A percentile compares a stretch with the other conserved stretches of the same genome.
These are phyloP conservation scores for Caenorhabditis doughertyi DNA, from an alignment of 2,888 invertebrate genomes.

Conservation along the genomic window DNA sequence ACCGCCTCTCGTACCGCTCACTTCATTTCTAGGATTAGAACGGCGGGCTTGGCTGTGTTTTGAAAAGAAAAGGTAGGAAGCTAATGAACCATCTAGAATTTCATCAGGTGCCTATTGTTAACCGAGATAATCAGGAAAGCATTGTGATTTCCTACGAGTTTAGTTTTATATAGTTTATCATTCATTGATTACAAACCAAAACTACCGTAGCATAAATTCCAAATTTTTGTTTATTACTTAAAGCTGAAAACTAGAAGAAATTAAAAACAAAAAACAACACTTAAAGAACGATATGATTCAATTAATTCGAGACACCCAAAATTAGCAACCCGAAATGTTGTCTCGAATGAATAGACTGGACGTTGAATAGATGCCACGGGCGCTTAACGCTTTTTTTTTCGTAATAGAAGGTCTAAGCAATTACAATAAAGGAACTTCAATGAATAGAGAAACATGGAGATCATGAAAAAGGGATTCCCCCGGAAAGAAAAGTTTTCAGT, in stretches of 20 bases:
- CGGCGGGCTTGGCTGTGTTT: conserved; percentile 25
- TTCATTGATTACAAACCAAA: not conserved
- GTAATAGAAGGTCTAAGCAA: conserved; percentile 34
- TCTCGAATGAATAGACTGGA: conserved; percentile 49
- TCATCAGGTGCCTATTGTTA: conserved; percentile 23
- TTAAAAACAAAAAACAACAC: conserved; percentile 9
- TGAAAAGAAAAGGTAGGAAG: conserved; percentile 53
- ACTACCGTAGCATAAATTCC: conserved; percentile 7
- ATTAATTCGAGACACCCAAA: conserved; percentile 43
- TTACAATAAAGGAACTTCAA: conserved; percentile 14
- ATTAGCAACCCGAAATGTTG: conserved; percentile 53
- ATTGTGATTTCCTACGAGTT: conserved; percentile 11
- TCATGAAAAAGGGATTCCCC: conserved; percentile 25
- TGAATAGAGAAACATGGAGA: not conserved
- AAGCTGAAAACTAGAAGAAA: not conserved
- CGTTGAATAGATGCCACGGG: conserved; percentile 45
- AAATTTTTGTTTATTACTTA: not conserved
- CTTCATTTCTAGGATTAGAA: conserved; percentile 59
- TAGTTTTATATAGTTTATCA: conserved; percentile 25
- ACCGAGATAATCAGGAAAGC: conserved; percentile 30
- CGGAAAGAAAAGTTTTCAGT: not conserved
- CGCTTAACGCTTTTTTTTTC: conserved; percentile 38
- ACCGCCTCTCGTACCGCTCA: conserved; percentile 40
- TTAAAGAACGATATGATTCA: conserved; percentile 48
- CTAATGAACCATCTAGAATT: too few species aligned